Conservation (phyloP, 2,888 invertebrate genomes). For the Chouioia cunea region DNA sequence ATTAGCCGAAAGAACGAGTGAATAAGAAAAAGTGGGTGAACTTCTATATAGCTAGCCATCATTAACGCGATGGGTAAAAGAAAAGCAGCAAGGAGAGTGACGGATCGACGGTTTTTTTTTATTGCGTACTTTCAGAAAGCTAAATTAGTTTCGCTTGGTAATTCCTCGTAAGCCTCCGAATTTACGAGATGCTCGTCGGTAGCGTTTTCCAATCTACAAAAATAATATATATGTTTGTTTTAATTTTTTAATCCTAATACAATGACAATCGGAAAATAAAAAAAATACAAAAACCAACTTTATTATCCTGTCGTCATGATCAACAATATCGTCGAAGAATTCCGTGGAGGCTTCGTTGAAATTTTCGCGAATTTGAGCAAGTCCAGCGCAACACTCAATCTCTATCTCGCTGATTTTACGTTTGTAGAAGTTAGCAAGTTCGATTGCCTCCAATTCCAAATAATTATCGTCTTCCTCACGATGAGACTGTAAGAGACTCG, state of each 20-base stretch:
- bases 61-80: too few species aligned
- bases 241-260: background rate
- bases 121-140: constrained; percentile 11
- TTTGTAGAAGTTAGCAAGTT: constrained; percentile 49
- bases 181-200: background rate
- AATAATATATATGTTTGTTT: background rate
- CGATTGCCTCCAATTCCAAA: background rate
- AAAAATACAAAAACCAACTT: too few species aligned
- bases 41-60: too few species aligned
- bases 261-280: too few species aligned
- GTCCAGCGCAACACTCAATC: constrained; percentile 51
- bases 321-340: background rate
- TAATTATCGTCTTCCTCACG: too few species aligned
- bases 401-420: constrained; percentile 55
- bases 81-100: too few species aligned
- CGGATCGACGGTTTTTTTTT: background rate
- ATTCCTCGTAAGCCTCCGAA: too few species aligned
- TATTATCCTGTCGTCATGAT: too few species aligned
- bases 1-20: too few species aligned
- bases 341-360: constrained; percentile 49
- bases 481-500: too few species aligned
- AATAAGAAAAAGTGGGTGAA: too few species aligned
- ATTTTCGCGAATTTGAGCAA: constrained; percentile 53
- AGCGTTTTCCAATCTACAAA: background rate
- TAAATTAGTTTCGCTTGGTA: constrained; percentile 15